Base-by-base conservation (phyloP, 2,113 vertebrate species). In the Actinemys pallida region DNA sequence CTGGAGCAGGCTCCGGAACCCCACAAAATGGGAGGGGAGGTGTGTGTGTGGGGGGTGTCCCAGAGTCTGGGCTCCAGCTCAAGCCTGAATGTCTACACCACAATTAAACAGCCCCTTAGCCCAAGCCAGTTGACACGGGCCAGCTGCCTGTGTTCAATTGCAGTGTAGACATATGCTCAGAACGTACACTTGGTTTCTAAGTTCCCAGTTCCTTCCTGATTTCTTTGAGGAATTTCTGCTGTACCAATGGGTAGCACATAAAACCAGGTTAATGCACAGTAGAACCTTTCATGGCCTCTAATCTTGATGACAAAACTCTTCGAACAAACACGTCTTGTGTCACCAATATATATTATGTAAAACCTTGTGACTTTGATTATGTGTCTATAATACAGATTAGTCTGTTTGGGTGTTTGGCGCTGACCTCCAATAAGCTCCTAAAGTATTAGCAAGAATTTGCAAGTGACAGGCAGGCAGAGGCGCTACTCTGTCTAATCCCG, bases 341-440 rank as follows among this genome's bases (percentile, higher is more conserved):
- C 97, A 96, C 97, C 27, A 12, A 96, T 97, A 97, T 97, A 97
- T 96, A 95, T 97, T 97, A 97, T 98, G 97, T 97, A 98, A 98
- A 97, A 97, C 96, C 95, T 97, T 97, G 97, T 98, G 97, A 97
- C 94, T 97, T 97, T 97, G 96, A 97, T 98, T 97, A 97, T 97
- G 95, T 75, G 95, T 97, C 97, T 97, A 91, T 96, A 97, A 97
- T 95, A 96, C 96, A 97, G 96, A 96, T 98, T 97, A 98, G 97
- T 94, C 96, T 97, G 97, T 97, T 98, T 98, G 96, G 96, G 95
- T 98, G 97, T 98, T 98, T 97, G 95, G 97, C 97, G 96, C 97
- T 97, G 97, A 97, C 97, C 97, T 97, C 96, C 94, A 95, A 93
- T 97, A 98, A 98, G 97, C 97, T 97, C 93, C 97, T 97, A 95